Evolutionary conservation across 2,888 invertebrate species (phyloP), one percentile per base, ranked within the genome.

Genomic region (Brachylomia viminalis): DNA sequence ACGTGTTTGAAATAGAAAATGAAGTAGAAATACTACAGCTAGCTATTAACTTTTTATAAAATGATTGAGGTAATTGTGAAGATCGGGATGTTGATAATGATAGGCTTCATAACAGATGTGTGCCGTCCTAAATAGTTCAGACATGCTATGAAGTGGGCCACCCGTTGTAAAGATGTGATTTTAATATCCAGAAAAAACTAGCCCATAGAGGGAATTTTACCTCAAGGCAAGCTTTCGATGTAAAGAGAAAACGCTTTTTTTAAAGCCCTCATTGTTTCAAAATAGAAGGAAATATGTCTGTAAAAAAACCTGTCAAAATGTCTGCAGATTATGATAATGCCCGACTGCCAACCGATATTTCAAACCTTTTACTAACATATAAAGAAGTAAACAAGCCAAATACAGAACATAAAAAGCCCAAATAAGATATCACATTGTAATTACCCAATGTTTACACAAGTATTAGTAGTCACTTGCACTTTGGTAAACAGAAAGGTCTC

Each of bases 401-500:
- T n/a, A 75, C 2, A 1, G 4, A 59, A 42, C 30, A 42, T 20
- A 20, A 52, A 84, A 83, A 74, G 2, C 17, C 15, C 69, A 84
- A 81, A 87, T 78, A 86, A 75, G 77, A 86, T 79, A 82, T 75
- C 65, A 58, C 58, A 45, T 54, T 70, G 80, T 83, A 73, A 81
- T 80, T 68, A 80, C 73, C 49, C 67, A 64, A 79, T 73, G 73
- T 85, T 84, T 69, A 61, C 47, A 17, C 13, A 68, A 70, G n/a
- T 42, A 52, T 71, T 61, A 52, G 67, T 52, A 64, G 67, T 65
- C 30, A 77, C 61, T 75, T 72, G 65, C 65, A 81, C 20, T 73
- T 56, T 1, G 10, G 20, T 33, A 64, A 59, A 72, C 30, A 64
- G 4, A 52, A 47, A 83, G 75, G 73, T 82, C 80, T 80, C 78